Base-by-base conservation (phyloP, 2,888 invertebrate genomes). In the Onthophagus sagittarius region DNA sequence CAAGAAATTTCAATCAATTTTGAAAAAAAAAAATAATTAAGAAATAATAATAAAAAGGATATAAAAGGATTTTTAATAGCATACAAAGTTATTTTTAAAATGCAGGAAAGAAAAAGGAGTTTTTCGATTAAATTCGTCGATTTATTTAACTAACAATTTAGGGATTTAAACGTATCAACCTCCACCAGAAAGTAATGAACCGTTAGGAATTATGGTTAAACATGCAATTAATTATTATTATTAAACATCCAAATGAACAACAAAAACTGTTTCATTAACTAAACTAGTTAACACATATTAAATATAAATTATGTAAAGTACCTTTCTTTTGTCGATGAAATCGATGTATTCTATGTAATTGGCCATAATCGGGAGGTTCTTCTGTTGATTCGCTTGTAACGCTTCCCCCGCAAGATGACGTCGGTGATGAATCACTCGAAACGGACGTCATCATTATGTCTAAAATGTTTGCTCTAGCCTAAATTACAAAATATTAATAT, bases 301-400 rank as follows among this genome's bases (percentile, higher is more conserved):
- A 2, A 53, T 2, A 4, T 53, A 53, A 53, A 53, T 23, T 23
- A 23, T 2, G 3, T 23, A 53, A 53, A 62, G 70, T 84, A 93
- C 93, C 93, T 89, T 92, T 93, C 84, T 92, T 93, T 85, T 93
- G 93, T 76, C 93, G 86, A 80, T 93, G 88, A 75, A 91, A 92
- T 76, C 92, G 88, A 80, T 93, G 91, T 74, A 91, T 85, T 77
- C 88, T 86, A 79, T 90, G 93, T 70, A 93, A 86, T 74, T 92
- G 90, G 39, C 91, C 91, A 85, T 93, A 93, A 75, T 89, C 89
- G 79, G 90, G 84, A 13, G 88, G 88, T 76, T 89, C 89, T 80
- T 89, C 89, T 13, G 88, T 88, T 0, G 88, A 88, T 79, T 89
- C 89, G 76, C 89, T 88, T 73, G 88, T 88, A 32, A 88, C 87